Evolutionary conservation across 2,888 invertebrate species (phyloP).

Genomic region (Parapristionchus giblindavisi): DNA sequence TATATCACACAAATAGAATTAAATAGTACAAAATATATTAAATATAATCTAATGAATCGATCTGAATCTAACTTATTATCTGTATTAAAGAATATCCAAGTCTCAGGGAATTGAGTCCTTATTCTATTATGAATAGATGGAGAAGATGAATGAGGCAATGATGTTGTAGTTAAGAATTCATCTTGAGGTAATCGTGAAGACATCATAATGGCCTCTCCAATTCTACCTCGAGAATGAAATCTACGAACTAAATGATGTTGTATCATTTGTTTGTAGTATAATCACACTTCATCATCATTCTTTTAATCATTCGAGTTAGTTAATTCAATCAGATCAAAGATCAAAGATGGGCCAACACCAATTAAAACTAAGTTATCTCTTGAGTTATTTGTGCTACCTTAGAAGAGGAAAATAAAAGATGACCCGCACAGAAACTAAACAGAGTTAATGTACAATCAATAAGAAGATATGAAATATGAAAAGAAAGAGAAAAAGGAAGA

Average conservation of each 20-base stretch:
- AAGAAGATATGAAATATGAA: not conserved
- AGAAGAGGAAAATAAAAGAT: not conserved
- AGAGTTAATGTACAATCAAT: not conserved
- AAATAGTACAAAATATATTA: not conserved
- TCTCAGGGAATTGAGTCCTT: constrained; percentile 23
- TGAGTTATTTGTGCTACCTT: too few species aligned
- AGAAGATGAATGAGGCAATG: not conserved
- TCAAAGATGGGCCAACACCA: too few species aligned
- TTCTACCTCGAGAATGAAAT: constrained; percentile 19
- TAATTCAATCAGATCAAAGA: too few species aligned
- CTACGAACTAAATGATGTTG: constrained; percentile 29
- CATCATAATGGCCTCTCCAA: not conserved
- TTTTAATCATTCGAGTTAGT: too few species aligned
- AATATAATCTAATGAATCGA: constrained; percentile 2
- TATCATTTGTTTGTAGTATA: too few species aligned
- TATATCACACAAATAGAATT: too few species aligned
- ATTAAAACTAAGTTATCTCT: too few species aligned
- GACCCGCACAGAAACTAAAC: constrained; percentile 8
- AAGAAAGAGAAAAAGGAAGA: not conserved
- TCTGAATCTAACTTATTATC: constrained; percentile 11
- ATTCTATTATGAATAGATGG: not conserved
- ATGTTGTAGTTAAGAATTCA: not conserved
- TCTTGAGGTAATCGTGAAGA: not conserved
- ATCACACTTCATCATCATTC: too few species aligned
- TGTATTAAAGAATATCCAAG: constrained; percentile 25